Percentiles rank a stretch among this genome's conserved stretches.
phyloP scores from a whole-genome alignment of 2,113 vertebrate genomes.

The Takifugu bimaculatus region DNA sequence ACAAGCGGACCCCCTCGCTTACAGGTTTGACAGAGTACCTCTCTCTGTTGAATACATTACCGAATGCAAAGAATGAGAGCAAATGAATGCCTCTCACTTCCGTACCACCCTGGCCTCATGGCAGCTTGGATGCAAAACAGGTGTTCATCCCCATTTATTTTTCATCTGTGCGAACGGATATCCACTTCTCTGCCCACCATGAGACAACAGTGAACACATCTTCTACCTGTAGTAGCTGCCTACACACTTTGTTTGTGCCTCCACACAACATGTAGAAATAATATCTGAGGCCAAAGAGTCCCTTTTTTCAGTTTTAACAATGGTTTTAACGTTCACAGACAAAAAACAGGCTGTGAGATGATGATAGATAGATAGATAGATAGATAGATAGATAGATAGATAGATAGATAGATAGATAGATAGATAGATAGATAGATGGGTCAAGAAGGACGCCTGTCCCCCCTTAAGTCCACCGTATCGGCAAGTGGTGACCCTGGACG shows the following conservation, averaged over 20 bases:
- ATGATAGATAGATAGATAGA: neutral
- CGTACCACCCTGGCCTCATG: slow-evolving; percentile 21
- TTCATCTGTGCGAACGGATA: slow-evolving; percentile 50
- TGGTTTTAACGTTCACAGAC: too few relatives aligned
- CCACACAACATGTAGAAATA: slow-evolving; percentile 33
- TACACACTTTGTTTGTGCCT: slow-evolving; percentile 18
- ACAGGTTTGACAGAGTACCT: slow-evolving; percentile 62
- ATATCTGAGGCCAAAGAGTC: neutral
- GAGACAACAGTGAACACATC: slow-evolving; percentile 5
- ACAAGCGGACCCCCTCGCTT: slow-evolving; percentile 38
- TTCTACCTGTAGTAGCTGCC: slow-evolving; percentile 22
- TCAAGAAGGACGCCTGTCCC: slow-evolving; percentile 56
- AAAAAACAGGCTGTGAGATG: too few relatives aligned
- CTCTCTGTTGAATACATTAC: slow-evolving; percentile 66
- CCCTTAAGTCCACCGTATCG: slow-evolving; percentile 67
- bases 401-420: too few relatives aligned
- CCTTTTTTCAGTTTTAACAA: too few relatives aligned
- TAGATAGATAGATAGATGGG: neutral
- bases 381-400: slow-evolving; percentile 17
- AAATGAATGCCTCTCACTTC: slow-evolving; percentile 65
- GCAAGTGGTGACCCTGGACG: slow-evolving; percentile 67
- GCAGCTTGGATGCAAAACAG: slow-evolving; percentile 46
- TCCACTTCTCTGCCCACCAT: slow-evolving; percentile 28
- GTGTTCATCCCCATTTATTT: slow-evolving; percentile 53
- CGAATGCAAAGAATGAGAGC: slow-evolving; percentile 45